phyloP scores from a whole-genome alignment of 2,113 vertebrate genomes.

The Labeo rohita region DNA sequence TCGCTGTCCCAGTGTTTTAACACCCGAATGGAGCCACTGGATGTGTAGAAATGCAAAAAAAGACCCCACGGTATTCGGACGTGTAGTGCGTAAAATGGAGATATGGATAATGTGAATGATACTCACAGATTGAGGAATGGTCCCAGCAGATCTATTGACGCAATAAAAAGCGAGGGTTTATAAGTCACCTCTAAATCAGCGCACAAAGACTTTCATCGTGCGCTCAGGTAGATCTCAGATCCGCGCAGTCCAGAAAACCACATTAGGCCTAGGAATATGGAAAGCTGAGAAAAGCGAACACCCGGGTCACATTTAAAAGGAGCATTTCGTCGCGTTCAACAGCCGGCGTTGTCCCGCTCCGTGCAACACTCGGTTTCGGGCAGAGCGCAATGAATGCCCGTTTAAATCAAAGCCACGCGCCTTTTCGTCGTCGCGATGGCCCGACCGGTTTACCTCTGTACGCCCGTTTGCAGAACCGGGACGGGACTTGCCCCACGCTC shows the following conservation, averaged over 20 bases:
- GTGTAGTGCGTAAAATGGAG: neutral
- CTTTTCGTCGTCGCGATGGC: slow-evolving; percentile 20
- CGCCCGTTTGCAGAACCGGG: neutral
- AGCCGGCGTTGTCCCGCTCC: neutral
- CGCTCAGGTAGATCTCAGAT: slow-evolving; percentile 29
- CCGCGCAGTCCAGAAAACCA: slow-evolving; percentile 15
- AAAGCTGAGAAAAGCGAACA: neutral
- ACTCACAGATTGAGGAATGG: slow-evolving; percentile 64
- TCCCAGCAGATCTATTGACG: slow-evolving; percentile 60
- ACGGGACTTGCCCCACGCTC: neutral
- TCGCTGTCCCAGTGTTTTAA: neutral
- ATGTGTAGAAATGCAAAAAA: neutral
- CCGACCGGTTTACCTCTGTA: neutral
- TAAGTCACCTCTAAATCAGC: slow-evolving; percentile 66
- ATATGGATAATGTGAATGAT: slow-evolving; percentile 28
- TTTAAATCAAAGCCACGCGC: slow-evolving; percentile 25
- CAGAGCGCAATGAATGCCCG: neutral
- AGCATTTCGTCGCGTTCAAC: neutral
- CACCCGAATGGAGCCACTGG: neutral
- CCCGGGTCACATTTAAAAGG: neutral
- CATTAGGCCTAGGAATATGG: neutral
- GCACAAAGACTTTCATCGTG: slow-evolving; percentile 68
- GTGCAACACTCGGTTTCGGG: neutral
- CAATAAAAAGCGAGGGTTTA: slow-evolving; percentile 60
- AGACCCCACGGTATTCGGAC: neutral